Evolutionary conservation across 2,888 invertebrate genomes (phyloP).

Genomic region (Augochlorella aurata): DNA sequence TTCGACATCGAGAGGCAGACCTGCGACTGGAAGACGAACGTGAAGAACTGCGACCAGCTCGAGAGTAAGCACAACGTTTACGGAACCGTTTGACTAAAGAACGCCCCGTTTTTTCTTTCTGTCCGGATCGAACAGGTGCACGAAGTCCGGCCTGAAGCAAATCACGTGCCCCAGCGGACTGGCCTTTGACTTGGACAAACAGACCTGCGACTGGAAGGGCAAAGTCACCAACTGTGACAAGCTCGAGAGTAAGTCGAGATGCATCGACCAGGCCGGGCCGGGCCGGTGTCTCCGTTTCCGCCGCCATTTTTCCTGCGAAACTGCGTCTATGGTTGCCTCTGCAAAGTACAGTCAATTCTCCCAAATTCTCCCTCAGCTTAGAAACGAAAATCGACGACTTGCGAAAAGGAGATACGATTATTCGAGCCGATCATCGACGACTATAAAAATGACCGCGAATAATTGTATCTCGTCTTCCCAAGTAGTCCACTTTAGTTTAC

Average conservation of each 20-base stretch:
- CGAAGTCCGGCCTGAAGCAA: constrained; percentile 97
- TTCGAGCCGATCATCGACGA: no score
- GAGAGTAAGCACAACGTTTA: constrained; percentile 89
- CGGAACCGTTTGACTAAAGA: constrained; percentile 75
- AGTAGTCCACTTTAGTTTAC: no score
- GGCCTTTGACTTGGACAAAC: constrained; percentile 98
- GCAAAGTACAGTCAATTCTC: not conserved
- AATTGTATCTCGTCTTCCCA: no score
- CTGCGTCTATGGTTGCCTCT: constrained; percentile 7
- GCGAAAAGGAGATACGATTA: no score
- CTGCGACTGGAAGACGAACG: constrained; percentile 98
- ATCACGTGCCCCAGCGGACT: constrained; percentile 98
- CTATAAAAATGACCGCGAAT: no score
- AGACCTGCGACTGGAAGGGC: constrained; percentile 99
- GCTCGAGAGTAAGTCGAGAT: constrained; percentile 94
- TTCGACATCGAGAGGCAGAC: constrained; percentile 97
- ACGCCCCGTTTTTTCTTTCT: constrained; percentile 82
- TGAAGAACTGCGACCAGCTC: constrained; percentile 96
- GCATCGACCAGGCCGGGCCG: constrained; percentile 76
- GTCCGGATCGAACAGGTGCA: constrained; percentile 88
- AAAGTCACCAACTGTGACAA: constrained; percentile 98
- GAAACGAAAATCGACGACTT: no score
- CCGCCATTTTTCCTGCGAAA: not conserved
- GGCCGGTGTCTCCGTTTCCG: constrained; percentile 51
- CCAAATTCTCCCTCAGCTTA: no score